Conservation (phyloP, 1,140 invertebrate species). For the Drosophila ogumai region DNA sequence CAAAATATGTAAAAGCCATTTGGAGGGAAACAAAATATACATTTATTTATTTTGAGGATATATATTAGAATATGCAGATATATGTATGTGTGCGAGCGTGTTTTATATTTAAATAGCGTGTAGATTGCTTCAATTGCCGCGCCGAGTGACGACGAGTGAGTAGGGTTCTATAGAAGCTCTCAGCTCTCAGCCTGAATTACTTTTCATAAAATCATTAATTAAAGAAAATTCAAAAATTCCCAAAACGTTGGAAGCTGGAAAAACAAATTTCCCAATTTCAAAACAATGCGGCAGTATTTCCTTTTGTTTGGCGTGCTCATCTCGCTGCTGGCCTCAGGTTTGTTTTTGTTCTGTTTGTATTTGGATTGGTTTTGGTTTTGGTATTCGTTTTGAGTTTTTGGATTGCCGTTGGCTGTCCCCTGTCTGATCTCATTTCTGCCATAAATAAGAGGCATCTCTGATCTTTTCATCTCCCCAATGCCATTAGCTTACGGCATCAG, state of each 20-base stretch:
- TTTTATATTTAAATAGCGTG: conserved; percentile 49
- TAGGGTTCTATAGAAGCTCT: conserved; percentile 54
- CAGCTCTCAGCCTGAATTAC: conserved; percentile 16
- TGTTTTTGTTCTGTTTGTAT: conserved; percentile 34
- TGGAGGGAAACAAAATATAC: conserved; percentile 28
- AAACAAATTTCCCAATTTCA: conserved; percentile 34
- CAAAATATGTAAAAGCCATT: conserved; percentile 63
- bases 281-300: conserved; percentile 70
- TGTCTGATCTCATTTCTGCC: conserved; percentile 37
- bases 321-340: conserved; percentile 65
- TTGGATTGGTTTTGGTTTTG: not conserved
- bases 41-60: conserved; percentile 19
- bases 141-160: conserved; percentile 47
- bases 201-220: conserved; percentile 30
- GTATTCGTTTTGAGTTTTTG: conserved; percentile 6
- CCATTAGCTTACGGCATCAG: conserved; percentile 77
- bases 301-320: conserved; percentile 59
- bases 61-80: not conserved
- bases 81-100: not conserved
- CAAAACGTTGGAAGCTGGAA: conserved; percentile 22
- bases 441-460: conserved; percentile 39
- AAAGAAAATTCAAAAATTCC: conserved; percentile 14
- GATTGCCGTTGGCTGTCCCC: conserved; percentile 22
- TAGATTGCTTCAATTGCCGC: conserved; percentile 53
- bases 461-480: conserved; percentile 59